Base-by-base conservation (phyloP, 2,888 invertebrate species). In the Tipula confusa region DNA sequence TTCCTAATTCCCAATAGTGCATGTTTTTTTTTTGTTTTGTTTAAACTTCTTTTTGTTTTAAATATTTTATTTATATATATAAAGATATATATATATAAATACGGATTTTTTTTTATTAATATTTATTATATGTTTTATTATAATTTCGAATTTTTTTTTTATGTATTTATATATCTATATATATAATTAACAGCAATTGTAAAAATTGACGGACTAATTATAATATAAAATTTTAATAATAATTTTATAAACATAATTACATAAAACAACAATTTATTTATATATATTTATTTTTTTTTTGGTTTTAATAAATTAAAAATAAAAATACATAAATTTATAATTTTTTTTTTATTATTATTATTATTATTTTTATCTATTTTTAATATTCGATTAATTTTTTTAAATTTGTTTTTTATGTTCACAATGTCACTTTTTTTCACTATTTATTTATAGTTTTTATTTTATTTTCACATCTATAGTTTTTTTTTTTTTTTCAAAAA, bases 171-270 rank as follows among this genome's bases (percentile, higher is more conserved):
- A 80, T 80, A 80, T 80, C 80, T 80, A 80, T 80, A 83, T 28
- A 38, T 80, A 83, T 83, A 83, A 83, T 80, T 84, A 80, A 84
- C 83, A 84, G 83, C 83, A 83, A 83, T 83, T 84, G 79, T 84
- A 83, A 83, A 84, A 84, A 84, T 83, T 83, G 84, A 84, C 83
- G 83, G 84, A 84, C 81, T 83, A 82, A 84, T 83, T 82, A 83
- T 82, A 36, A 38, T 80, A 80, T 80, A 80, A 80, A 80, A 29
- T 80, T 80, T 80, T 80, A 80, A 80, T 80, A 80, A 29, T 80
- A 80, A 80, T 29, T 80, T 80, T 29, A 80, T 80, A 80, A 80
- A 80, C 80, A 80, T 80, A 80, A 80, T 80, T 80, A 80, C 80
- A 80, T 80, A 80, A 80, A 80, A 80, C 80, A 80, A 80, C 80